These are phyloP conservation scores for Hyperoplus immaculatus DNA, from an alignment of 2,797 vertebrate genomes.

Conservation along the genomic window DNA sequence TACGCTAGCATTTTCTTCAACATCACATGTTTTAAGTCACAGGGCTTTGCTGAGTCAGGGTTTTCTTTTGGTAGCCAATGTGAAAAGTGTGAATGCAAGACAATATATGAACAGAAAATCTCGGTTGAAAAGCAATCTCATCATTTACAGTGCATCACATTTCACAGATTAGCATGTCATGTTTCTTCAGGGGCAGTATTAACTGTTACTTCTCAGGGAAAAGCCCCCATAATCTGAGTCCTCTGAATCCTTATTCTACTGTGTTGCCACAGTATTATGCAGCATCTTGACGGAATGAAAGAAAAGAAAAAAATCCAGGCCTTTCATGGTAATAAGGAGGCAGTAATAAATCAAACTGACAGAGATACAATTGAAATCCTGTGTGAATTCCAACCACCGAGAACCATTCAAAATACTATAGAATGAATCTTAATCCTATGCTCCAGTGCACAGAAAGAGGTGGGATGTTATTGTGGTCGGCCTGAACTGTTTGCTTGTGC, in stretches of 20 bases:
- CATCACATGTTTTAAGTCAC: constrained; percentile 2
- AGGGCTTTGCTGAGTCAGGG: background rate
- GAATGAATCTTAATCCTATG: constrained; percentile 78
- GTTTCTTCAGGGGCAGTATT: constrained; percentile 36
- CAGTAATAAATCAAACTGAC: constrained; percentile 84
- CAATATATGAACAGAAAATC: background rate
- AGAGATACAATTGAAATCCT: constrained; percentile 82
- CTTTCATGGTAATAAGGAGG: constrained; percentile 77
- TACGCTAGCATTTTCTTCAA: background rate
- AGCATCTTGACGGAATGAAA: constrained; percentile 53
- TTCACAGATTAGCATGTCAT: constrained; percentile 17
- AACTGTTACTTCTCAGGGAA: constrained; percentile 45
- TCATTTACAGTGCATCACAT: constrained; percentile 26
- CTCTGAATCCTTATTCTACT: constrained; percentile 37
- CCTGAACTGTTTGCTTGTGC: constrained; percentile 42
- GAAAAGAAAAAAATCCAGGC: constrained; percentile 35
- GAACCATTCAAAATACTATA: constrained; percentile 77
- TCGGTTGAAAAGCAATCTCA: background rate
- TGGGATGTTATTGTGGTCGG: constrained; percentile 66
- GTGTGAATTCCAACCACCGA: constrained; percentile 71
- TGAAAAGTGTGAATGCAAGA: background rate
- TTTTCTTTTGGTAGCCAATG: background rate
- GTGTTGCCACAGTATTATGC: constrained; percentile 51
- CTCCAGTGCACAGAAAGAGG: constrained; percentile 62
- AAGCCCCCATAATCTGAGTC: constrained; percentile 41